Evolutionary conservation across 1,140 invertebrate species (phyloP), one percentile per base, ranked within the genome.

Genomic region (Pogonomyrmex barbatus): DNA sequence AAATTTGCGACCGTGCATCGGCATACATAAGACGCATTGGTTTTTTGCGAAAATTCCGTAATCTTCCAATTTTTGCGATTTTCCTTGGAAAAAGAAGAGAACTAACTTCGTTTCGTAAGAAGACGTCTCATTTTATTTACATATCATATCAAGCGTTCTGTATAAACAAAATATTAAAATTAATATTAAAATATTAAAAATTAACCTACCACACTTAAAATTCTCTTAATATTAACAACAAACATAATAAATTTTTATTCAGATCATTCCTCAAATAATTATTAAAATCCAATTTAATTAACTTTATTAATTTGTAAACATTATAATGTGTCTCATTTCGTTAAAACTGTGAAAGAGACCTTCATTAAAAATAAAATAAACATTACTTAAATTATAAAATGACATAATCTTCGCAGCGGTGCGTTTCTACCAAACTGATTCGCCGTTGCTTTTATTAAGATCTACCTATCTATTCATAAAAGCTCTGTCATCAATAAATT

Each of bases 41-140:
- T 50, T 62, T 78, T 73, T 56, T 17, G 52, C 36, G 24, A 24
- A 4, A 71, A 9, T 54, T 73, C 67, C 30, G 36, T 52, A 67
- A 79, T 52, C 62, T 79, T 79, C 45, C 62, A 79, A 82, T 82
- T 73, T 82, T 73, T 45, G 67, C 47, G 39, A 60, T 24, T 63
- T 79, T 65, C 36, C 3, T 3, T 24, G 24, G 24, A 71, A 58
- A 82, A 79, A 33, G 36, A 36, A 50, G 42, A 47, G 4, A 24
- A 0, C 30, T 47, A 52, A 70, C 52, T 73, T 14, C 47, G 6
- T 30, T 36, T 54, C 2, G 3, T 8, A 1, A 36, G 1, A 6
- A 17, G 36, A 70, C 30, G 30, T 70, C 6, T 30, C 1, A 77
- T 77, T 67, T 67, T 6, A 54, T 39, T 14, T 68, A 30, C 9